Base-by-base conservation (phyloP, 1,140 invertebrate species). In the Penaeus indicus region DNA sequence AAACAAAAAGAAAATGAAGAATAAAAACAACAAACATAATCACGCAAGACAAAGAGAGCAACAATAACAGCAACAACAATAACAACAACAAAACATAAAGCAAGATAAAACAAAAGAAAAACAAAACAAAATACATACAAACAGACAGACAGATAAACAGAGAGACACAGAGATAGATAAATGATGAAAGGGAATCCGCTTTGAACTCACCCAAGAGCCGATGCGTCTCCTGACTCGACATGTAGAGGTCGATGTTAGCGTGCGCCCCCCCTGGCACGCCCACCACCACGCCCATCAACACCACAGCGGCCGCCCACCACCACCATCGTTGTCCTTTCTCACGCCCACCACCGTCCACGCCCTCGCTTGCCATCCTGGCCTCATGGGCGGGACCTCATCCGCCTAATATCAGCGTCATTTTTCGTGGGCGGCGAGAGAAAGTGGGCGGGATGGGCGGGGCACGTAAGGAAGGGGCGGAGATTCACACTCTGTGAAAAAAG, bases 211-310 rank as follows among this genome's bases (percentile, higher is more conserved):
- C 85, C n/a, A 86, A n/a, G 21, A 86, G 61, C 3, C 85, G 77
- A 38, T 86, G 75, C 25, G 85, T 86, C 75, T 86, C 85, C 18
- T 86, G 61, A 42, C 85, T 86, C 8, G 85, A 80, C 85, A 86
- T 86, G 85, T 86, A 86, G 27, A 86, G 85, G 63, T 86, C 85
- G 38, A 86, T 86, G 61, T 86, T 86, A 62, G 72, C 85, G 25
- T 54, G 42, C 21, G 85, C 62, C 27, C 64, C 27, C 69, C 61
- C 38, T 13, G 85, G 85, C 27, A 80, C 27, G 32, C 79, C 54
- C 38, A 54, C 38, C 32, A 78, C 75, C 75, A 63, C 32, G 18
- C 19, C 85, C 85, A 86, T 27, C 19, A 77, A 27, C 69, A 63
- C 85, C 62, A 67, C 62, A 27, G 32, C 62, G 27, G 62, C 63